Conservation (phyloP, 2,888 invertebrate species). For the Diaperis boleti region DNA sequence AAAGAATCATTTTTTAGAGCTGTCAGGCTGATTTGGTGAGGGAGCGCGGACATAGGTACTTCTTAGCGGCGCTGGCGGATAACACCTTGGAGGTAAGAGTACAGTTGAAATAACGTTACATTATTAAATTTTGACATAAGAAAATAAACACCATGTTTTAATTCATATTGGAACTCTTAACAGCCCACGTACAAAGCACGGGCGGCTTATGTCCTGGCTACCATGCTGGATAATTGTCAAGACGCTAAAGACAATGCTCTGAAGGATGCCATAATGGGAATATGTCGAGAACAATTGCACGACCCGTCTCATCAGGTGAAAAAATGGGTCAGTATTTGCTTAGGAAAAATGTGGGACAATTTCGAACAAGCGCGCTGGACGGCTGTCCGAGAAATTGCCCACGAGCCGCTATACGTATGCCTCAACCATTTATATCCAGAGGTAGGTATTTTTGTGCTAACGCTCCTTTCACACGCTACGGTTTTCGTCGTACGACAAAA, state of each 20-base stretch:
- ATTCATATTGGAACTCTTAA: constrained; percentile 32
- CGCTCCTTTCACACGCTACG: too few relatives aligned
- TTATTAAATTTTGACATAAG: too few relatives aligned
- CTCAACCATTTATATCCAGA: constrained; percentile 88
- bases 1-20: constrained; percentile 78
- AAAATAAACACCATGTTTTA: background rate
- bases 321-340: constrained; percentile 93
- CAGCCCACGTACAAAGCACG: constrained; percentile 89
- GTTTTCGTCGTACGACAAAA: too few relatives aligned
- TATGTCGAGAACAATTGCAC: constrained; percentile 90
- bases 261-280: constrained; percentile 89
- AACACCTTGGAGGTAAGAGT: constrained; percentile 83
- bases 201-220: constrained; percentile 95
- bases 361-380: constrained; percentile 93
- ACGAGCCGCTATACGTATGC: constrained; percentile 90
- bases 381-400: constrained; percentile 95
- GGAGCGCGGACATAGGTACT: constrained; percentile 95
- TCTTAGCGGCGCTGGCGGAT: constrained; percentile 92
- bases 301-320: constrained; percentile 77
- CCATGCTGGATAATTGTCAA: constrained; percentile 90
- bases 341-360: constrained; percentile 92
- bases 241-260: constrained; percentile 92
- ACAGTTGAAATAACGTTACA: too few relatives aligned
- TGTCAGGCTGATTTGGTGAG: constrained; percentile 96
- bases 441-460: constrained; percentile 67